phyloP scores from a whole-genome alignment of 2,888 invertebrate species.

The Tryphoninae sp. region DNA sequence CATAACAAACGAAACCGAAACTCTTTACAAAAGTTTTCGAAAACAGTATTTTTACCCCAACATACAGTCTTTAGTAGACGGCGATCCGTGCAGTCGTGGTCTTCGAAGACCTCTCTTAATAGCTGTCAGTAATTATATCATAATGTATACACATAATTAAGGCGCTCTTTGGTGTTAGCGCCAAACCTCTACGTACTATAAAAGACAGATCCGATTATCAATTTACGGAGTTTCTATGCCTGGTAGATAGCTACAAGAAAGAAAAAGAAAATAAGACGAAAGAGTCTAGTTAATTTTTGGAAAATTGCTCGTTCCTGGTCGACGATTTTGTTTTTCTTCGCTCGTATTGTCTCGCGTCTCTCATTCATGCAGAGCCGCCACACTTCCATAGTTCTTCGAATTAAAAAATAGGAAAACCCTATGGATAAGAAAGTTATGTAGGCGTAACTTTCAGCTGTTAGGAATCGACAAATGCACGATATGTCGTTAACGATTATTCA shows the following conservation, averaged over 20 bases:
- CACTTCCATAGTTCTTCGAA: conserved; percentile 33
- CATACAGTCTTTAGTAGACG: conserved; percentile 38
- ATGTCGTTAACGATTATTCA: conserved; percentile 52
- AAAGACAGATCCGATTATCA: conserved; percentile 29
- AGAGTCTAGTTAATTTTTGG: conserved; percentile 54
- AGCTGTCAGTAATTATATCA: neutral
- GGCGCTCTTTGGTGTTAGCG: conserved; percentile 59
- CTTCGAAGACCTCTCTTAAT: conserved; percentile 19
- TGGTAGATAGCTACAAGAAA: conserved; percentile 14
- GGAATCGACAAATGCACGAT: conserved; percentile 51
- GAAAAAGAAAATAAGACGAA: conserved; percentile 30
- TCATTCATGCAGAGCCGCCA: conserved; percentile 30
- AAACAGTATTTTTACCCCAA: conserved; percentile 20
- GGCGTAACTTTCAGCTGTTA: conserved; percentile 56
- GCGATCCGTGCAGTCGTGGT: conserved; percentile 26
- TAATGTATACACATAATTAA: conserved; percentile 53
- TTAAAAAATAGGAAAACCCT: conserved; percentile 34
- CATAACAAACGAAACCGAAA: conserved; percentile 7
- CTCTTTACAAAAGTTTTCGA: neutral
- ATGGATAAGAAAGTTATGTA: conserved; percentile 24
- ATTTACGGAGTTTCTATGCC: conserved; percentile 11
- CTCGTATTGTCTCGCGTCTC: conserved; percentile 23
- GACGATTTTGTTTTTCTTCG: conserved; percentile 24
- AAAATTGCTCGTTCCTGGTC: conserved; percentile 51
- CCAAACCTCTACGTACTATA: conserved; percentile 47